Evolutionary conservation across 2,797 vertebrate genomes (phyloP), one percentile per base, ranked within the genome.

Genomic region (Etheostoma nigrum): DNA sequence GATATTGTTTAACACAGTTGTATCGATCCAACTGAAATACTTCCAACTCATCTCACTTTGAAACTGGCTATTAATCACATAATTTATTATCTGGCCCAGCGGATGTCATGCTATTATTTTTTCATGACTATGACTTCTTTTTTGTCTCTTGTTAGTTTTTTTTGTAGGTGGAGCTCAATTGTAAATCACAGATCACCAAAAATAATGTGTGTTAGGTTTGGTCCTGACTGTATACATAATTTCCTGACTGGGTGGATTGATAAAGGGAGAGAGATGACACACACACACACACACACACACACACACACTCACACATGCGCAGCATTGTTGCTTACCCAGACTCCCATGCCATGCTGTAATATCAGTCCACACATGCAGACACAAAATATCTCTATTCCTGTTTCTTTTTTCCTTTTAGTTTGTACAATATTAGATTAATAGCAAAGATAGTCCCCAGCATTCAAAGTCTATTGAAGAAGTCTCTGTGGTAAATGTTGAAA

Each of bases 211-310:
- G 16, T 59, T 19, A 25, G 27, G n/a, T 84, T 75, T 75, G 49
- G 70, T 49, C 53, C 67, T 72, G 69, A 51, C 42, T 52, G 42
- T 0, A 16, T 55, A 30, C n/a, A 65, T 76, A 51, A 76, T 66
- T 83, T 86, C 73, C 86, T 83, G 64, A 51, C 23, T 53, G 55
- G 45, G 53, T 70, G 66, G 60, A 74, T 55, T 77, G 64, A 61
- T 44, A 62, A 60, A n/a, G 30, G 16, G 21, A 59, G 36, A 58
- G 52, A 25, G 40, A 44, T 13, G 13, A 61, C 11, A 44, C 59
- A 44, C 9, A 36, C 30, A 19, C 47, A 19, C 47, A 19, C 47
- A 45, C 44, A 36, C 36, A 1, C 36, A 36, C 36, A 10, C 36
- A 36, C 36, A 3, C 36, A 36, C 36, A 10, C 36, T 10, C 9